These are phyloP conservation scores for Copsychus sechellarum DNA, from an alignment of 2,113 vertebrate species.

Conservation along the genomic window DNA sequence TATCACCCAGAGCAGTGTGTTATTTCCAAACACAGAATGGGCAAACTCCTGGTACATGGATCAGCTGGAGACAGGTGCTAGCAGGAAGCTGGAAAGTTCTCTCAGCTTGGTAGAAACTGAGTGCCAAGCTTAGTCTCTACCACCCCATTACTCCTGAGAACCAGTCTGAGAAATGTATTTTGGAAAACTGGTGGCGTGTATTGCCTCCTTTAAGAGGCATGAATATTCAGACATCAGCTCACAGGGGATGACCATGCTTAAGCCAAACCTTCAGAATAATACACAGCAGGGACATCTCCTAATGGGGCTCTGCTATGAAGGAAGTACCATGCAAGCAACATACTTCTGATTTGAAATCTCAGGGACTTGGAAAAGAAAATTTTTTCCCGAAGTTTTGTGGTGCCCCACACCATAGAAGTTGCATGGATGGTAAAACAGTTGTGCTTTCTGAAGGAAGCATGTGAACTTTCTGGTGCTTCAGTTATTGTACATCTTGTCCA, in stretches of 20 bases:
- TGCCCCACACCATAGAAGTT: background rate
- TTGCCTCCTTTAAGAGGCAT: background rate
- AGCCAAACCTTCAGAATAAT: background rate
- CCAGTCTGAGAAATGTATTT: background rate
- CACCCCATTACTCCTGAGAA: background rate
- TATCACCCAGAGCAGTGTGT: background rate
- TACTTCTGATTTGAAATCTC: background rate
- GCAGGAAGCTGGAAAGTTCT: background rate
- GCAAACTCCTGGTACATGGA: background rate
- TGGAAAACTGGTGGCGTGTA: background rate
- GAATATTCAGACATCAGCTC: background rate
- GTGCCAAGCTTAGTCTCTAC: background rate
- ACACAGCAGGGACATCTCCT: background rate
- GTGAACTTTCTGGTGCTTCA: background rate
- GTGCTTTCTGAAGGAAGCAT: background rate
- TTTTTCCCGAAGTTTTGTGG: background rate
- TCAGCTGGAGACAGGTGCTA: rapidly evolving
- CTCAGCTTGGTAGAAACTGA: rapidly evolving
- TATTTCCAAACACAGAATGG: background rate
- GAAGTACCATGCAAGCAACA: background rate
- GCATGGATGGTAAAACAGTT: background rate
- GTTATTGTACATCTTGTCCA: background rate
- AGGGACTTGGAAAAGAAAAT: background rate
- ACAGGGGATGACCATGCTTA: background rate
- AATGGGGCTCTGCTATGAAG: background rate